These are phyloP conservation scores for Lineus longissimus DNA, from an alignment of 1,140 invertebrate genomes.

Conservation along the genomic window DNA sequence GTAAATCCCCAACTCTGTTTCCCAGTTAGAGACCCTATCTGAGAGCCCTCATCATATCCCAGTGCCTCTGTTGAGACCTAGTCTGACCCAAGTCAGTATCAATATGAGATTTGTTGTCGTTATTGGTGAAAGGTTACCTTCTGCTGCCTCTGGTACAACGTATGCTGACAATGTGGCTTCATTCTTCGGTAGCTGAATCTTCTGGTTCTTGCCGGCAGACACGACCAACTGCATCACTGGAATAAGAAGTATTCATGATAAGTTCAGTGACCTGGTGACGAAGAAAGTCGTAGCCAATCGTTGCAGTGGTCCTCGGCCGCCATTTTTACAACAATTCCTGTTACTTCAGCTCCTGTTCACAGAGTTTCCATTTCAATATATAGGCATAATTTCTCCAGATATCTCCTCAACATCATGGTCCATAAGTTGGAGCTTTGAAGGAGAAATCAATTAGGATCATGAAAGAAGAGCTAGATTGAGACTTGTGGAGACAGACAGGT, in stretches of 20 bases:
- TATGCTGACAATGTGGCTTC: slow-evolving; percentile 74
- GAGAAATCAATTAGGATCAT: too few relatives aligned
- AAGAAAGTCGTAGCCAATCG: neutral
- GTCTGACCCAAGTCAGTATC: too few relatives aligned
- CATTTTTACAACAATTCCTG: neutral
- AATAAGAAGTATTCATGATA: slow-evolving; percentile 14
- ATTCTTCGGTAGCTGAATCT: slow-evolving; percentile 69
- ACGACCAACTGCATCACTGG: slow-evolving; percentile 68
- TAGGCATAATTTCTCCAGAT: too few relatives aligned
- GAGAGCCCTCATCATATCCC: too few relatives aligned
- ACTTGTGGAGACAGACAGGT: too few relatives aligned
- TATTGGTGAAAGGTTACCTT: too few relatives aligned
- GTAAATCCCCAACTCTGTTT: neutral
- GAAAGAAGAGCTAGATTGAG: too few relatives aligned
- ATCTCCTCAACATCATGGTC: too few relatives aligned
- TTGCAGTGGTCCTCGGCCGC: neutral
- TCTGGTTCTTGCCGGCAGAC: slow-evolving; percentile 69
- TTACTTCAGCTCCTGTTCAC: neutral
- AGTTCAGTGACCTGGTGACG: neutral
- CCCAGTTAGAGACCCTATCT: too few relatives aligned
- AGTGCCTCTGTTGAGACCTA: too few relatives aligned
- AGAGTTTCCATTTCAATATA: neutral
- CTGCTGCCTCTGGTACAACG: slow-evolving; percentile 70
- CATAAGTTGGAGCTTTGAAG: too few relatives aligned
- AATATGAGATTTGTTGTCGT: too few relatives aligned